Percentiles rank a stretch among this genome's conserved stretches.
phyloP scores from a whole-genome alignment of 2,888 invertebrate species.

The Sesamia inferens region DNA sequence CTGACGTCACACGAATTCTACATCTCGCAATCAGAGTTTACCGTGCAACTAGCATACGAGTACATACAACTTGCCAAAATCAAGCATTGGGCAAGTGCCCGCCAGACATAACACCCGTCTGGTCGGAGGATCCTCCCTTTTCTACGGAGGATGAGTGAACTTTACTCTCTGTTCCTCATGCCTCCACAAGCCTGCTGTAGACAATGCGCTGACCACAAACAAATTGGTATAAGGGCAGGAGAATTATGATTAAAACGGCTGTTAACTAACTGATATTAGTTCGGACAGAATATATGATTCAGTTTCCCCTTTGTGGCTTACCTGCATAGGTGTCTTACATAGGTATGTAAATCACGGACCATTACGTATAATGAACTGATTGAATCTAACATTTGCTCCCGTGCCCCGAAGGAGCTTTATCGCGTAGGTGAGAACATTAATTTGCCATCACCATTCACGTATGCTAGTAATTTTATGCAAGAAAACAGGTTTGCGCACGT shows the following conservation, averaged over 20 bases:
- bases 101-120: too few relatives aligned
- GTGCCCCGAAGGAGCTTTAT: constrained; percentile 22
- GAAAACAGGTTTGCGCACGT: constrained; percentile 10
- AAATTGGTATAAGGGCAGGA: background rate
- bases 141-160: too few relatives aligned
- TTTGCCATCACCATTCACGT: constrained; percentile 28
- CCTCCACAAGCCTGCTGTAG: too few relatives aligned
- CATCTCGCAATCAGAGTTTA: too few relatives aligned
- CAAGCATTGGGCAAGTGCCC: too few relatives aligned
- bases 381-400: constrained; percentile 38
- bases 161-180: too few relatives aligned
- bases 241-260: background rate
- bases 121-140: too few relatives aligned
- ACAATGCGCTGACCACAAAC: background rate
- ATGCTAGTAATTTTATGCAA: constrained; percentile 24
- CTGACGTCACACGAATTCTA: too few relatives aligned
- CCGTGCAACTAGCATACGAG: too few relatives aligned
- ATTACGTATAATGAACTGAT: constrained; percentile 28
- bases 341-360: constrained; percentile 23
- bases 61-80: too few relatives aligned
- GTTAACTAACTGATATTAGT: background rate
- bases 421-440: constrained; percentile 40
- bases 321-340: background rate
- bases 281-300: background rate
- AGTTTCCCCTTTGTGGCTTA: background rate